Base-by-base conservation (phyloP, 2,888 invertebrate species). In the Acanthococcus lagerstroemiae region DNA sequence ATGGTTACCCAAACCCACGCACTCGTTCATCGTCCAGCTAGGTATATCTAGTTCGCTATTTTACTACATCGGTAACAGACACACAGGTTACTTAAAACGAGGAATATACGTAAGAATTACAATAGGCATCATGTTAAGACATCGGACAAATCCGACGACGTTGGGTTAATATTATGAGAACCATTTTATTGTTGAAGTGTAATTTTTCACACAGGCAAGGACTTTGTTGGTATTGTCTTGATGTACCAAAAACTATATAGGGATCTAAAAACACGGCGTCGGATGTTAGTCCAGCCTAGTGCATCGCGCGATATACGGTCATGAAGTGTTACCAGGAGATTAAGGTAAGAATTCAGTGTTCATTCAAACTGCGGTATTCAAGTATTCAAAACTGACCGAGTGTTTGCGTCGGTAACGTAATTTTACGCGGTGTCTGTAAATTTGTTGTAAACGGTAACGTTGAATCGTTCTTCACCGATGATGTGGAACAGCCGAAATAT, bases 161-260 rank as follows among this genome's bases (percentile, higher is more conserved):
- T 46, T 46, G 46, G 45, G 48, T 60, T 46, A 48, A 60, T 60
- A 48, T 48, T 63, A 63, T 63, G 63, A 52, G 63, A 63, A 63
- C 50, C 22, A 44, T 48, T 63, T 63, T 52, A 63, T 63, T 63
- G 63, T 63, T 63, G 37, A 52, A 15, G 6, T 52, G n/a, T 30
- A 24, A 26, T 52, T 63, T 60, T 44, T 37, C 63, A 52, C 50
- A 52, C 52, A 44, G 24, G 12, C 63, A 54, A 63, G 63, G 63
- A 37, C 63, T 30, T 44, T 25, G 45, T 9, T 22, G 26, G 48
- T 30, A 37, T 63, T 30, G 30, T 63, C 30, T 58, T 63, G 22
- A 52, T 54, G 22, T 15, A 44, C 22, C 6, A 54, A 63, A 63
- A 63, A 63, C 63, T 63, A 63, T 63, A 63, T 63, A 63, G 63